Percentiles rank a stretch among this genome's conserved stretches.
Conservation (phyloP, 30 jellyfish, hydroid and myxozoan species). For the Cassiopea andromeda region DNA sequence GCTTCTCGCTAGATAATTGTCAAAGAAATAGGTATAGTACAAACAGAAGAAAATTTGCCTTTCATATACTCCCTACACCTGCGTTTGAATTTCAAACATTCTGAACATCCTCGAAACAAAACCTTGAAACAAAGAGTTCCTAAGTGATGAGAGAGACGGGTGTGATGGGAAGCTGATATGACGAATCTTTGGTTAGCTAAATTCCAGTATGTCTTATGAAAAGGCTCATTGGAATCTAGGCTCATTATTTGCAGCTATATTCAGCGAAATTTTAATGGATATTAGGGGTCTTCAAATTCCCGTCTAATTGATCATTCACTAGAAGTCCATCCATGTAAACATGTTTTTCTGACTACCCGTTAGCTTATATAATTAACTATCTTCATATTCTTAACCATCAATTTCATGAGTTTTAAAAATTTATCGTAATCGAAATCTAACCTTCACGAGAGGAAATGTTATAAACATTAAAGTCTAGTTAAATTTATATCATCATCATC, state of each 20-base stretch:
- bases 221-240: neutral
- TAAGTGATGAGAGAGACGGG: neutral
- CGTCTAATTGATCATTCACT: neutral
- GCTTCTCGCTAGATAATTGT: neutral
- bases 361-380: no score
- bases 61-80: conserved; percentile 19
- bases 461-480: no score
- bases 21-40: neutral
- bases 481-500: no score
- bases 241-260: neutral
- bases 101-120: conserved; percentile 6
- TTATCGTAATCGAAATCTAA: no score
- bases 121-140: neutral
- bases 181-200: neutral
- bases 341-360: no score
- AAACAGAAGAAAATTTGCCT: neutral
- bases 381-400: no score
- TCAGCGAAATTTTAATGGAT: neutral
- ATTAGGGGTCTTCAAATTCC: neutral
- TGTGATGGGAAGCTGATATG: neutral
- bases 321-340: neutral
- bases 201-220: neutral
- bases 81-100: conserved; percentile 1
- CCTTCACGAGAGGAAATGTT: no score
- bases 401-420: no score